Conservation (phyloP, 2,113 vertebrate genomes). For the Verasper variegatus region DNA sequence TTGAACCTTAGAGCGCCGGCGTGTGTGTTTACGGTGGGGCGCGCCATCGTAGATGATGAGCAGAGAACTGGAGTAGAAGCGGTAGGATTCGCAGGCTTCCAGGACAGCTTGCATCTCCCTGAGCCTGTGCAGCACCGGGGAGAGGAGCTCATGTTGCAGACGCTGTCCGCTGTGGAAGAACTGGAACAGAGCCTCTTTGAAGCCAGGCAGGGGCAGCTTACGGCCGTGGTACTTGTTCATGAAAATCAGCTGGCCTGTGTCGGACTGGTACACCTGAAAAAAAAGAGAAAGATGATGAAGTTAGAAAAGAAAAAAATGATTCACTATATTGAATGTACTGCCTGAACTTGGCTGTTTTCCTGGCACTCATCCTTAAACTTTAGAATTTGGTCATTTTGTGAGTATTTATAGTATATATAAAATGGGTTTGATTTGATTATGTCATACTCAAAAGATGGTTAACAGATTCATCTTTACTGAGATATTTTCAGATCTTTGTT, state of each 20-base stretch:
- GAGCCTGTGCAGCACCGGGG: conserved; percentile 90
- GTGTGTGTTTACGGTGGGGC: conserved; percentile 81
- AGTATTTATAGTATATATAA: too few relatives aligned
- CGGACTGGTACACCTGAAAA: conserved; percentile 93
- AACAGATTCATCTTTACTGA: too few relatives aligned
- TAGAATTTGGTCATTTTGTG: too few relatives aligned
- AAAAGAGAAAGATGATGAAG: conserved; percentile 29
- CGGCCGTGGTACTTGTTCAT: conserved; percentile 98
- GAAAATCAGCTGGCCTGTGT: conserved; percentile 93
- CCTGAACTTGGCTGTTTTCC: background rate
- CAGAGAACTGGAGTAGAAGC: conserved; percentile 97
- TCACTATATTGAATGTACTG: background rate
- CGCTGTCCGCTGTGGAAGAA: conserved; percentile 94
- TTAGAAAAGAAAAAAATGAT: background rate
- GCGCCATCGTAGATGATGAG: conserved; percentile 97
- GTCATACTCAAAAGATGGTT: too few relatives aligned
- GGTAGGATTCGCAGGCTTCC: conserved; percentile 95
- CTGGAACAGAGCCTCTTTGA: conserved; percentile 96
- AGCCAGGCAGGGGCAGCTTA: conserved; percentile 90
- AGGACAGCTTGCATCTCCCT: conserved; percentile 90
- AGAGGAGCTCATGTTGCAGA: conserved; percentile 90
- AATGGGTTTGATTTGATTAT: too few relatives aligned
- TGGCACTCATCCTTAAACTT: too few relatives aligned
- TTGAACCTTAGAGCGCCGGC: conserved; percentile 70
- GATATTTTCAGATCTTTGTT: too few relatives aligned